These are phyloP conservation scores for Hydrophis major DNA, from an alignment of 2,797 vertebrate species.

Conservation along the genomic window DNA sequence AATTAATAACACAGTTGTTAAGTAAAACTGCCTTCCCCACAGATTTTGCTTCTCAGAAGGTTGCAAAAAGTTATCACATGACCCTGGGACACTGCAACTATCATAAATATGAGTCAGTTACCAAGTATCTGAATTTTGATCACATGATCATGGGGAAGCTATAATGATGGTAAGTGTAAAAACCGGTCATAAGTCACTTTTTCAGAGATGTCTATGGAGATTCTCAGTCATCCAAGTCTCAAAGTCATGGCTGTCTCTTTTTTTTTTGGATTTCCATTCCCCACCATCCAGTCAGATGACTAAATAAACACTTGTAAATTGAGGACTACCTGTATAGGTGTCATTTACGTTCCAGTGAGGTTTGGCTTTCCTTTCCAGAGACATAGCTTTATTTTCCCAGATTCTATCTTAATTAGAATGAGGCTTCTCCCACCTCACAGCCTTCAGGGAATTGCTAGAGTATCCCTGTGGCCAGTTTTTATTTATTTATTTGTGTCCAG, in stretches of 20 bases:
- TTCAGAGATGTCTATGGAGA: background rate
- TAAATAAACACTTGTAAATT: background rate
- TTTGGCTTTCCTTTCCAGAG: background rate
- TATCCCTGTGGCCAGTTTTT: background rate
- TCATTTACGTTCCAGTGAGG: background rate
- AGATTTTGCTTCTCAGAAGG: background rate
- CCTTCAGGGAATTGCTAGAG: background rate
- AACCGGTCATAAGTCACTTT: background rate
- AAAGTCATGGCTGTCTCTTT: too few relatives aligned
- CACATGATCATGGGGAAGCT: background rate
- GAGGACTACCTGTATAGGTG: background rate
- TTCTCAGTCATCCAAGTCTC: too few relatives aligned
- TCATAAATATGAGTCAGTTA: background rate
- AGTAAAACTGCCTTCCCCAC: background rate
- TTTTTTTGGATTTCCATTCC: too few relatives aligned
- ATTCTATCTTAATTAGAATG: background rate
- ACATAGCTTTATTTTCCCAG: background rate
- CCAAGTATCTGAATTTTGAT: background rate
- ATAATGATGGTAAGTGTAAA: background rate
- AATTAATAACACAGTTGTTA: background rate
- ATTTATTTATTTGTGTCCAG: background rate
- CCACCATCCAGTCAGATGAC: background rate
- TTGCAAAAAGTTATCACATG: background rate
- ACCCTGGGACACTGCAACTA: background rate
- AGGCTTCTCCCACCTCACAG: background rate